Evolutionary conservation across 2,113 vertebrate species (phyloP), one percentile per base, ranked within the genome.

Genomic region (Trichechus manatus): DNA sequence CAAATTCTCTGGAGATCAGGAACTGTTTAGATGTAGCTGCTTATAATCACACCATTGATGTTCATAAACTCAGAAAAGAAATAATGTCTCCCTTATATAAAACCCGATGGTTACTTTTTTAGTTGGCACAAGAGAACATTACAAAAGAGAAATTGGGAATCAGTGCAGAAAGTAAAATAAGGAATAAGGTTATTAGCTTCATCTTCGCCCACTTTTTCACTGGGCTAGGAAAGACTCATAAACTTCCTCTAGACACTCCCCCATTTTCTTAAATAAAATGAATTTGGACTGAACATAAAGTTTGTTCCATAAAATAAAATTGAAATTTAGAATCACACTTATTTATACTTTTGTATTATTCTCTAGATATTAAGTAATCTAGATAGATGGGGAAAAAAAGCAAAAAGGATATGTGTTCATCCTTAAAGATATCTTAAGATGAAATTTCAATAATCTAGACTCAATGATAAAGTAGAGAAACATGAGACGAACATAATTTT

Each of bases 301-400:
- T 44, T 66, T 56, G 91, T 5, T 50, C 15, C 77, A 53, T 78
- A 82, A 59, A 89, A 27, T 10, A 68, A 23, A 33, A 87, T 2
- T 79, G 29, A 95, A 31, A 77, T 85, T 81, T 42, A 23, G 39
- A 87, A 93, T 79, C 29, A 80, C 7, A 19, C 17, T 78, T 66
- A 14, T 74, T 42, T 74, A 74, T 2, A 10, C 50, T 15, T 84
- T 11, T 29, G 19, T 27, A 59, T 92, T 93, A 44, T 91, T 95
- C 68, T 36, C 13, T 66, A 92, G 61, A 87, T 94, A 66, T 25
- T 64, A 86, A 86, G 42, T 90, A 90, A 87, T 59, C 27, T 39
- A 72, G 20, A 66, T 4, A 64, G 14, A 39, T 31, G 4, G 33
- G 7, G 63, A 64, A 9, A 89, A 2, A 74, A 42, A 66, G 14